A percentile compares a stretch with the other conserved stretches of the same genome.
phyloP scores from a whole-genome alignment of 2,888 invertebrate genomes.

The Micropterix aruncella region DNA sequence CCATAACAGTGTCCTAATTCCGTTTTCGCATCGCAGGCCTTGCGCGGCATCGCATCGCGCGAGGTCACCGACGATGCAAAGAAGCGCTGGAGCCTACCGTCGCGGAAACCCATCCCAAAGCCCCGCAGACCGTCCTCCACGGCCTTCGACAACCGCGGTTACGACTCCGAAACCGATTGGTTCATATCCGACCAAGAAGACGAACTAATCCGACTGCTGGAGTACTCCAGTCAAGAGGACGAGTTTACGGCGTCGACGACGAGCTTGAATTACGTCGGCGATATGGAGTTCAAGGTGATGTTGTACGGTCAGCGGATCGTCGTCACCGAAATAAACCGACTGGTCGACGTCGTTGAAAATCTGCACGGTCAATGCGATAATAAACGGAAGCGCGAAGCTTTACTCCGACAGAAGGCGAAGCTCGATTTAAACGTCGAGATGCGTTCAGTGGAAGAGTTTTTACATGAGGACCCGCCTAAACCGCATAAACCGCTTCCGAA shows the following conservation, averaged over 20 bases:
- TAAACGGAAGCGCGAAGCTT: background rate
- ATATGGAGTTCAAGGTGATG: conserved; percentile 35
- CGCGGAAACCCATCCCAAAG: conserved; percentile 20
- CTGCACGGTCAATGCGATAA: conserved; percentile 9
- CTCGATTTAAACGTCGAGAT: background rate
- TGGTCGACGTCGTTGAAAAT: conserved; percentile 26
- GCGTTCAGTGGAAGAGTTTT: background rate
- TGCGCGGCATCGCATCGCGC: too few relatives aligned
- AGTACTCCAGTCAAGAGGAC: conserved; percentile 51
- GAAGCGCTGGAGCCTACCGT: conserved; percentile 34
- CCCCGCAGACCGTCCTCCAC: conserved; percentile 23
- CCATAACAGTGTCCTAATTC: background rate
- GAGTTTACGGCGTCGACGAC: conserved; percentile 35
- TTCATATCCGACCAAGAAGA: conserved; percentile 70
- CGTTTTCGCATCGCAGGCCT: background rate
- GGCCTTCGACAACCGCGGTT: conserved; percentile 16
- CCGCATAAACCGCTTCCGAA: background rate
- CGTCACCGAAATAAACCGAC: conserved; percentile 28
- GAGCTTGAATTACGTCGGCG: conserved; percentile 26
- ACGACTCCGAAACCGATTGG: conserved; percentile 60
- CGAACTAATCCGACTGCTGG: conserved; percentile 57
- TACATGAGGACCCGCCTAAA: background rate
- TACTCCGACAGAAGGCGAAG: background rate
- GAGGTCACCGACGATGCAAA: conserved; percentile 19
- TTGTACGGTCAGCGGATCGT: conserved; percentile 36